Evolutionary conservation across 2,797 vertebrate species (phyloP).

Genomic region (Hemibagrus guttatus): DNA sequence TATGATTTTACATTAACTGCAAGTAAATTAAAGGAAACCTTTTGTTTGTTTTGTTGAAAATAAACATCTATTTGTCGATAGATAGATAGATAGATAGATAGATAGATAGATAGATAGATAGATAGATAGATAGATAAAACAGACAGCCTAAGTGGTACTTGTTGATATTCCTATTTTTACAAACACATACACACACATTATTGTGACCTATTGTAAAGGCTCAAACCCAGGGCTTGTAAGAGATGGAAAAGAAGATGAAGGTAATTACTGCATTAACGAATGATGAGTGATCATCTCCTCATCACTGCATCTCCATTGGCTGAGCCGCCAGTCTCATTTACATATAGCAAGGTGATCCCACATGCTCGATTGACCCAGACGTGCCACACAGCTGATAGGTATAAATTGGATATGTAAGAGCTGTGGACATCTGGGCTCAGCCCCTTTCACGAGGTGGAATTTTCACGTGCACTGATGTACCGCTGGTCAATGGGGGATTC

Average conservation of each 20-base stretch:
- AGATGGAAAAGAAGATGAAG: neutral
- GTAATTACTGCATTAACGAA: constrained; percentile 4
- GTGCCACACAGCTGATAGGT: constrained; percentile 62
- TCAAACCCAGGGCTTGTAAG: no score
- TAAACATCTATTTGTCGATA: no score
- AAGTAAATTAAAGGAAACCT: neutral
- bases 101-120: neutral
- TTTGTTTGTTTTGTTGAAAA: neutral
- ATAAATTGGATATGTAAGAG: constrained; percentile 74
- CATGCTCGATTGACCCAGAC: constrained; percentile 62
- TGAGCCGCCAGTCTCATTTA: constrained; percentile 62
- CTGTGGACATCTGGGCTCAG: constrained; percentile 71
- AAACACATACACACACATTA: no score
- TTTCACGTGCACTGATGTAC: constrained; percentile 58
- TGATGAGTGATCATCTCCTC: constrained; percentile 62
- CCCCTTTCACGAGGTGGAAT: constrained; percentile 63
- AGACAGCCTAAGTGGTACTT: no score
- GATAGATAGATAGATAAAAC: neutral
- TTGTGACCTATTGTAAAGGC: neutral
- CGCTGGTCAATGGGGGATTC: constrained; percentile 64
- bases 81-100: neutral
- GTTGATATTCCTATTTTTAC: no score
- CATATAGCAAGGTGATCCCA: constrained; percentile 74
- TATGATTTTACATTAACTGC: neutral
- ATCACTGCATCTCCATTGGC: constrained; percentile 37